Conservation (phyloP, 2,797 vertebrate species). For the Gastrophryne carolinensis region DNA sequence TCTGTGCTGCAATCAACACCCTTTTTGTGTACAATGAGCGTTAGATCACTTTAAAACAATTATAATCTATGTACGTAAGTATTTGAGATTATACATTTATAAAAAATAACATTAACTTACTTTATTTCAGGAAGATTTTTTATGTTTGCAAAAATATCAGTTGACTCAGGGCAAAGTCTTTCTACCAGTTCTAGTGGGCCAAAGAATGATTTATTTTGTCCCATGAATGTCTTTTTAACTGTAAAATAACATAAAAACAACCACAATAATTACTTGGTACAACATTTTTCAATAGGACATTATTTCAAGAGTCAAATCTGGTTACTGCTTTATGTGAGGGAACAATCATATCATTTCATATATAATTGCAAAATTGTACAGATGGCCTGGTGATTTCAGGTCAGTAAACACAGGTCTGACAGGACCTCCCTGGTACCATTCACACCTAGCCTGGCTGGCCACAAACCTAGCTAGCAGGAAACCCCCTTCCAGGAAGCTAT, state of each 20-base stretch:
- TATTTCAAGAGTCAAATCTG: no score
- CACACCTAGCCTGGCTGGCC: no score
- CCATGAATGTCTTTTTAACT: slow-evolving; percentile 95
- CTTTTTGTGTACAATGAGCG: no score
- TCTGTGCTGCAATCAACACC: no score
- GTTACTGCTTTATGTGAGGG: neutral
- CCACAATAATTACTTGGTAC: neutral
- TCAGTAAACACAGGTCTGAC: no score
- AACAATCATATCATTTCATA: neutral
- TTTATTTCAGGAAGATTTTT: slow-evolving; percentile 92
- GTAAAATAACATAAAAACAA: slow-evolving; percentile 50
- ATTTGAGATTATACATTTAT: no score
- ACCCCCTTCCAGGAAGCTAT: no score
- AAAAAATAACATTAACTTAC: slow-evolving; percentile 68
- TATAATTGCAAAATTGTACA: neutral
- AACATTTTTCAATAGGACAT: neutral
- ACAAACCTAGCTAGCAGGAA: no score
- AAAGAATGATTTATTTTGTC: slow-evolving; percentile 94
- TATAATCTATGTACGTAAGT: no score
- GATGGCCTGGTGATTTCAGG: no score
- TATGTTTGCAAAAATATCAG: slow-evolving; percentile 90
- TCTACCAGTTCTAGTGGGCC: slow-evolving; percentile 94
- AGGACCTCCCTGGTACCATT: no score
- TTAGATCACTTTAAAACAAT: no score
- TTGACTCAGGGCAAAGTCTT: slow-evolving; percentile 91